Evolutionary conservation across 2,797 vertebrate genomes (phyloP).

Genomic region (Leptatherina wallacei): DNA sequence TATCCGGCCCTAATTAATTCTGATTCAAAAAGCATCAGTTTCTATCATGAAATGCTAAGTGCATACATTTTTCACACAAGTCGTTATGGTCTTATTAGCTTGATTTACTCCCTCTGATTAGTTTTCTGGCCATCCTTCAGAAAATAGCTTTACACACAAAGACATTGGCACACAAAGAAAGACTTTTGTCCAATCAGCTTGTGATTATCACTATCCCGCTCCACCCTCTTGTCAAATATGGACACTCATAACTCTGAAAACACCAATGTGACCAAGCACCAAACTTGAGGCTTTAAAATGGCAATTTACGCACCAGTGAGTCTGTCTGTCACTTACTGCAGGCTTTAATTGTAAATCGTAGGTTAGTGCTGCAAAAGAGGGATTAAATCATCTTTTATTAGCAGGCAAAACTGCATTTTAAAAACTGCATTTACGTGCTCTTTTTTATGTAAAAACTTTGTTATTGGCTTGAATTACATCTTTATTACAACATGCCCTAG

Average conservation of each 20-base stretch:
- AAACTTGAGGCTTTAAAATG: background rate
- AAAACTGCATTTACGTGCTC: background rate
- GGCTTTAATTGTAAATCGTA: background rate
- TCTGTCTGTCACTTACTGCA: background rate
- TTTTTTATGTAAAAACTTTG: background rate
- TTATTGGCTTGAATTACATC: conserved; percentile 52
- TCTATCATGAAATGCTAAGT: background rate
- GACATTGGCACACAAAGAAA: background rate
- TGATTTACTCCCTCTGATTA: background rate
- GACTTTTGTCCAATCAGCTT: background rate
- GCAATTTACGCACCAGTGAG: background rate
- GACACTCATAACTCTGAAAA: background rate
- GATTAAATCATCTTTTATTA: background rate
- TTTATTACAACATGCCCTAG: conserved; percentile 49
- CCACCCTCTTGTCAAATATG: background rate
- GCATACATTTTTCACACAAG: background rate
- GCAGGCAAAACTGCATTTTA: background rate
- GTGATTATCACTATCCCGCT: background rate
- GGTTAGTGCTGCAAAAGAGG: background rate
- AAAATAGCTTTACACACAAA: background rate
- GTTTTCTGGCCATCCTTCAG: background rate
- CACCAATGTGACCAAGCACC: background rate
- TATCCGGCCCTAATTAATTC: background rate
- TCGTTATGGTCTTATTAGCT: background rate
- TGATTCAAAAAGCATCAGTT: background rate